These are phyloP conservation scores for Hyles vespertilio DNA, from an alignment of 1,140 invertebrate genomes.

Conservation along the genomic window DNA sequence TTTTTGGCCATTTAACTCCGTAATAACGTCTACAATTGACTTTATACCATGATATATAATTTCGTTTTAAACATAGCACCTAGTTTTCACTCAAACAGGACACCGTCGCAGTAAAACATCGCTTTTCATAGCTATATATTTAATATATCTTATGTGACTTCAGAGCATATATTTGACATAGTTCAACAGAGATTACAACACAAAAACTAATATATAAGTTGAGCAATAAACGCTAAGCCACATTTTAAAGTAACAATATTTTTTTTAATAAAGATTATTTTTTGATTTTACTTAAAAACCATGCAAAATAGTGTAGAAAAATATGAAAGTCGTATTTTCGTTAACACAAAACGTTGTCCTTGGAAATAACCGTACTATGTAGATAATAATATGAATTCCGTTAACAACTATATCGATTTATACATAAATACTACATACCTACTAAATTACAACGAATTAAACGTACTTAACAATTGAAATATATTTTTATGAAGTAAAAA, in stretches of 20 bases:
- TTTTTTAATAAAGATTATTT: too few species aligned
- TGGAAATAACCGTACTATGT: conserved; percentile 62
- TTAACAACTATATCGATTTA: conserved; percentile 37
- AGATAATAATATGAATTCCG: conserved; percentile 66
- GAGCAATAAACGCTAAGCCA: too few species aligned
- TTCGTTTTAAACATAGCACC: conserved; percentile 49
- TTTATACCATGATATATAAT: conserved; percentile 15
- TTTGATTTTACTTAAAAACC: background rate
- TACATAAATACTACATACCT: conserved; percentile 15
- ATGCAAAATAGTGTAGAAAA: background rate
- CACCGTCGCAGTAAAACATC: too few species aligned
- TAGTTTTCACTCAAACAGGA: too few species aligned
- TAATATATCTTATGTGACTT: too few species aligned
- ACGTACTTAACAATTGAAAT: conserved; percentile 3
- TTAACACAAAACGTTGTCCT: conserved; percentile 31
- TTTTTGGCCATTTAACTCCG: conserved; percentile 43
- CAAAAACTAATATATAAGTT: too few species aligned
- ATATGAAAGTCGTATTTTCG: background rate
- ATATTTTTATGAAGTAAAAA: conserved; percentile 3
- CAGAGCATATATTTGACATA: too few species aligned
- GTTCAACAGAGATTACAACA: too few species aligned
- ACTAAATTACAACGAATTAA: conserved; percentile 6
- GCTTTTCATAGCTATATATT: too few species aligned
- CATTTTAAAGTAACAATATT: too few species aligned
- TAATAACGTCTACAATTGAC: too few species aligned